Base-by-base conservation (phyloP, 2,888 invertebrate genomes). In the Acanthacorydalis orientalis region DNA sequence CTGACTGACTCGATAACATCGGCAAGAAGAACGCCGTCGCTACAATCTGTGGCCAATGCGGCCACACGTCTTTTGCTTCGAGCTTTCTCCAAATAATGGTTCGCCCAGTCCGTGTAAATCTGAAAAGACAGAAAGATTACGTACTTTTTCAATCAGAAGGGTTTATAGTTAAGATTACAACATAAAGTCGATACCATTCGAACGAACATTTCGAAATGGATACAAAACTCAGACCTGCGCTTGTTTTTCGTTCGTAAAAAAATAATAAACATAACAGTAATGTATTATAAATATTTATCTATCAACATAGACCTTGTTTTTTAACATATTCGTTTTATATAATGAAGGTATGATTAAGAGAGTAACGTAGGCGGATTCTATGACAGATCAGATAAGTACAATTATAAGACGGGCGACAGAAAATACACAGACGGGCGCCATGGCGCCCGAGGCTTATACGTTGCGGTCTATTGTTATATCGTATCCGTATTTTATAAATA, bases 21-120 rank as follows among this genome's bases (percentile, higher is more conserved):
- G 4, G 92, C 89, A 52, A 95, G 73, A 43, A 95, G 75, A 39
- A 92, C 77, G 1, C 93, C 93, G 74, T 95, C 93, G 35, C 86
- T 82, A 64, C 95, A 85, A 69, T 95, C 95, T 48, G 82, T 74
- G 53, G 93, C 92, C 52, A 95, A 75, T 31, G 72, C 69, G 53
- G 77, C 77, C 53, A 92, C 90, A 59, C 86, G 80, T 50, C 84
- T 78, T 57, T 89, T 85, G 55, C 86, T 87, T 54, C 85, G 78
- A 49, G 87, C 86, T 60, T 92, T 86, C 65, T 95, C 93, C 72
- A 95, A 68, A 67, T 95, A 95, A 63, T 95, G 93, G 68, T 95
- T 95, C 44, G 93, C 95, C 95, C 95, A 95, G 70, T 95, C 93
- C 48, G 93, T 93, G 69, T 95, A 95, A 61, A 95, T 92, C 93